Conservation (phyloP, 2,888 invertebrate species). For the Hartigia nigra region DNA sequence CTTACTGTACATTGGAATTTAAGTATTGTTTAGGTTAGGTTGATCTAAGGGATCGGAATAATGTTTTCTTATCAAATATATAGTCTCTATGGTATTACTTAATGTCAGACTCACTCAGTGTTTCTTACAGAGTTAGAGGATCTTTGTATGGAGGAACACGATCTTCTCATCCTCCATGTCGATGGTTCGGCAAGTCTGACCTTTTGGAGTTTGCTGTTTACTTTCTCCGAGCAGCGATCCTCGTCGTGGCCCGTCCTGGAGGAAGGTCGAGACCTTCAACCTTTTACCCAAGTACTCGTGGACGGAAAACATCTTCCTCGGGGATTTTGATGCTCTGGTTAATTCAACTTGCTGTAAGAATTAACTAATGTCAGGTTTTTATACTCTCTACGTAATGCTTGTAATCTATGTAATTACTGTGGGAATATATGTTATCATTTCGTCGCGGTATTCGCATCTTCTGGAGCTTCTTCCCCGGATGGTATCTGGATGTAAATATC, state of each 20-base stretch:
- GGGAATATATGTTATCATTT: neutral
- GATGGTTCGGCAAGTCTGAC: neutral
- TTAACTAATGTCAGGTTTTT: neutral
- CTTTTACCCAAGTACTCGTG: neutral
- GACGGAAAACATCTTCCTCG: neutral
- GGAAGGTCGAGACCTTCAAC: neutral
- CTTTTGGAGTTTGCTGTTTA: neutral
- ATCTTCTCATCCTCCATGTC: neutral
- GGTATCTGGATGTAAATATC: slow-evolving; percentile 48
- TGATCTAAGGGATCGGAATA: neutral
- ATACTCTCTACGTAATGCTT: neutral
- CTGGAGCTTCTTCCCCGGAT: slow-evolving; percentile 7
- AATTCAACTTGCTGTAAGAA: neutral
- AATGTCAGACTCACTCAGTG: neutral
- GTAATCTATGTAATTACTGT: neutral
- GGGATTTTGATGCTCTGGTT: neutral
- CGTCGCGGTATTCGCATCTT: neutral
- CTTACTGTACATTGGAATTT: neutral
- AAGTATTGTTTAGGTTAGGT: neutral
- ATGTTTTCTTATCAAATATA: neutral
- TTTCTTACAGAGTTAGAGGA: neutral
- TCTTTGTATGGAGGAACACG: neutral
- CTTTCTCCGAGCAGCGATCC: neutral
- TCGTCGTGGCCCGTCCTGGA: neutral
- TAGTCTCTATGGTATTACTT: neutral